These are phyloP conservation scores for Pomacea canaliculata DNA, from an alignment of 2,888 invertebrate species.

Conservation along the genomic window DNA sequence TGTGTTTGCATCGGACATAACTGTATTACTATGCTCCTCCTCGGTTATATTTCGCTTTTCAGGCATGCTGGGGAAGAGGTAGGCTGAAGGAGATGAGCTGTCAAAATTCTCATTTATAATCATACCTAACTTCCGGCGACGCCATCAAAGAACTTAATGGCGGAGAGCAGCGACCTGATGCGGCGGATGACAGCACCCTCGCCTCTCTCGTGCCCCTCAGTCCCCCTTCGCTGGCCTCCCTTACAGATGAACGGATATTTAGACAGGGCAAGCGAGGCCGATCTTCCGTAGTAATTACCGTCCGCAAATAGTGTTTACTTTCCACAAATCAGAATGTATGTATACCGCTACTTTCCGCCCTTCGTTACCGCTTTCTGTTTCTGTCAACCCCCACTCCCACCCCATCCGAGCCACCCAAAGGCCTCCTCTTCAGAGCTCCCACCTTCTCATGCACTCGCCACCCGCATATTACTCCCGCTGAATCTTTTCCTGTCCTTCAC, in stretches of 20 bases:
- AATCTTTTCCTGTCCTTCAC: no score
- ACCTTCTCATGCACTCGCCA: no score
- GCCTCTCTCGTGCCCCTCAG: no score
- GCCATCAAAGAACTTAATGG: slow-evolving; percentile 21
- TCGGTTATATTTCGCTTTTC: not conserved
- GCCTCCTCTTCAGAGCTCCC: no score
- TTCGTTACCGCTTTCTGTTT: not conserved
- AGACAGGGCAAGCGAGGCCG: slow-evolving; percentile 16
- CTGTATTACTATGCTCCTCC: slow-evolving; percentile 3
- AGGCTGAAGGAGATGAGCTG: not conserved
- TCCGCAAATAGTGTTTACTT: slow-evolving; percentile 28
- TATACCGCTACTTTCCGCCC: slow-evolving; percentile 15
- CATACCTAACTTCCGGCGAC: slow-evolving; percentile 24
- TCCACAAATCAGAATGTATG: slow-evolving; percentile 28
- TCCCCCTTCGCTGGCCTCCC: no score
- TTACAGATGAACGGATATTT: slow-evolving; percentile 21
- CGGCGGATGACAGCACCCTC: not conserved
- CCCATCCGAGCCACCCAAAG: not conserved
- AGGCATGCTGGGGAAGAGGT: not conserved
- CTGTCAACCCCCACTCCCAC: not conserved
- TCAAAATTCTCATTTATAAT: slow-evolving; percentile 20
- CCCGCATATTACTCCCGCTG: no score
- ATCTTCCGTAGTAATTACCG: slow-evolving; percentile 27
- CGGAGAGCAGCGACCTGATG: not conserved
- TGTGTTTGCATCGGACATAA: slow-evolving; percentile 8